A percentile compares a stretch with the other conserved stretches of the same genome.
These are phyloP conservation scores for Halcyon badia DNA, from an alignment of 2,797 vertebrate species.

Conservation along the genomic window DNA sequence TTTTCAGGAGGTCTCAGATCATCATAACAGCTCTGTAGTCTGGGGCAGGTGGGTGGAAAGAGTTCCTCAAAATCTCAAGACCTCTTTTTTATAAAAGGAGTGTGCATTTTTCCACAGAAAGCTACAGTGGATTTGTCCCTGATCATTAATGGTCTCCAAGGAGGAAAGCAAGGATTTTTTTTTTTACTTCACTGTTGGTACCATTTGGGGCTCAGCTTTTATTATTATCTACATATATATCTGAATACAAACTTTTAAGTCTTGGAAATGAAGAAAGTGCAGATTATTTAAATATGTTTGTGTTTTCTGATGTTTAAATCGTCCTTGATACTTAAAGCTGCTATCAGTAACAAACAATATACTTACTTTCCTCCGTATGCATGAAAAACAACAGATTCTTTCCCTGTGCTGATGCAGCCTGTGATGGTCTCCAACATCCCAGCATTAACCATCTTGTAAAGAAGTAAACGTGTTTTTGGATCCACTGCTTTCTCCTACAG, in stretches of 20 bases:
- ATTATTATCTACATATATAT: neutral
- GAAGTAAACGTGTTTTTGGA: slow-evolving; percentile 93
- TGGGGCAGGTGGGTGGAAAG: neutral
- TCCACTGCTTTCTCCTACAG: slow-evolving; percentile 96
- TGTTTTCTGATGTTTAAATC: neutral
- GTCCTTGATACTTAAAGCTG: neutral
- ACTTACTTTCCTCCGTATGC: slow-evolving; percentile 93
- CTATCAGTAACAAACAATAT: neutral
- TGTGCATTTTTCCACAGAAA: neutral
- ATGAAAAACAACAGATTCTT: slow-evolving; percentile 97
- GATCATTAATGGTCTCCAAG: neutral
- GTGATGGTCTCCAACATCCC: slow-evolving; percentile 93
- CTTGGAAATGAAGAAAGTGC: neutral
- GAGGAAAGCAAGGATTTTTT: neutral
- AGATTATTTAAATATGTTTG: neutral
- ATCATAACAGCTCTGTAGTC: neutral
- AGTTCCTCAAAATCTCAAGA: neutral
- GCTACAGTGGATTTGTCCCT: neutral
- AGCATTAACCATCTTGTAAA: slow-evolving; percentile 96
- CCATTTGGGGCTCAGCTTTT: neutral
- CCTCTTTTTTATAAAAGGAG: neutral
- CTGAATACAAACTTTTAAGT: neutral
- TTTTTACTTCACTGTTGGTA: neutral
- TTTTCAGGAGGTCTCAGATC: neutral
- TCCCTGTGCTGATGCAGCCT: slow-evolving; percentile 97